Base-by-base conservation (phyloP, 2,113 vertebrate species). In the Neofelis nebulosa region DNA sequence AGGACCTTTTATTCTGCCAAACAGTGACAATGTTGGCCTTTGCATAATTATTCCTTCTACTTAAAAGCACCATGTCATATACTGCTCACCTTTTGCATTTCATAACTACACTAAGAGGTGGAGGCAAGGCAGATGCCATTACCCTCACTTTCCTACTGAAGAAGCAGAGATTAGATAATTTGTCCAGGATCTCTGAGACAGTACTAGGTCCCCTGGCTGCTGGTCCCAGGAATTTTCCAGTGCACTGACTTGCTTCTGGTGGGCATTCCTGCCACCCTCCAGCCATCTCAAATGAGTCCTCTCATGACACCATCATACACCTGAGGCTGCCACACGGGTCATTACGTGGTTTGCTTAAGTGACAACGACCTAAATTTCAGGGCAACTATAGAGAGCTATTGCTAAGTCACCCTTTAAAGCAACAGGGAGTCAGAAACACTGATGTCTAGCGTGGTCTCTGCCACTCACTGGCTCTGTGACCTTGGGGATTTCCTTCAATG, bases 1-100 rank as follows among this genome's bases (percentile, higher is more conserved):
- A 95, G 55, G 63, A 69, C 68, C 7, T 89, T 97, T 94, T 36
- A 82, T 91, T 48, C 66, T 87, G 63, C 45, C 73, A 55, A 38
- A 90, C 25, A 38, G 66, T 3, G 21, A 84, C 27, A 74, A 33
- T 19, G 13, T 33, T 95, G 81, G 81, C 29, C 73, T 96, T 69
- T 81, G 69, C 61, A 16, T 79, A 95, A 93, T 89, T 18, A 74
- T 10, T 36, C 71, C 66, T 94, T 63, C 50, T 5, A 79, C 25
- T 93, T 94, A 63, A 84, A 96, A 95, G 69, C 4, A 45, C 11
- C 66, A 19, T 21, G 57, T 68, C 31, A 69, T 33, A 41, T 55
- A 71, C 11, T 63, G 6, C 15, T 85, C n/a, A 78, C 27, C 12
- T 80, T 68, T 84, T 68, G 48, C 63, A 89, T 50, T 81, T 71